Evolutionary conservation across 2,113 vertebrate genomes (phyloP), one percentile per base, ranked within the genome.

Genomic region (Bubalus kerabau): DNA sequence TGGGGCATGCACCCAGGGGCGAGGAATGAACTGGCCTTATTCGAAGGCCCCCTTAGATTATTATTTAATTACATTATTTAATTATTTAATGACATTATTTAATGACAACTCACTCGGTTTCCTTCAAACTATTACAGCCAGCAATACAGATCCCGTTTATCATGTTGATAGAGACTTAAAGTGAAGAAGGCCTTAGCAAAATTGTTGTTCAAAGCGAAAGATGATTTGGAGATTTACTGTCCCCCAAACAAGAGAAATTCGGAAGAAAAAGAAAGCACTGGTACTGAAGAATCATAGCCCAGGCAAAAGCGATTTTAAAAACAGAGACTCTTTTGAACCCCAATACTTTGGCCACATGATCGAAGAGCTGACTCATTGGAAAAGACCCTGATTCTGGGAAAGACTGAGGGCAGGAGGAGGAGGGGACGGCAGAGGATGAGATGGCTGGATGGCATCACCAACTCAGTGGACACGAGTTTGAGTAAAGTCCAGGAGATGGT

Each of bases 1-100:
- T 32, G 15, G 24, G 8, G 3, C 6, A 2, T n/a, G 8, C 11
- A 1, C 19, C 19, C 0, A 0, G 56, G 36, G 23, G 17, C 14
- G 40, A 23, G 52, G 16, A 3, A 21, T n/a, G 11, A 23, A 36
- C 3, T 13, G 48, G 15, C 56, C 11, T 0, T 71, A 10, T 74
- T 48, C 59, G 46, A 19, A 23, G 24, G 43, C 14, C 12, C 30
- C 10, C 3, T 11, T 6, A 28, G 6, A 0, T 40, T 7, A n/a
- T 40, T 6, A 23, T 76, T 43, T 76, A 76, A 76, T 15, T 46
- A 46, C 43, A 46, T 46, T 46, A 46, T 46, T 46, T 46, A 46
- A 46, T 46, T 46, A 46, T 46, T 46, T 46, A 76, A 76, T 15
- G 23, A 54, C 13, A 40, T 40, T 40, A 40, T 40, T 43, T 76